Base-by-base conservation (phyloP, 2,888 invertebrate genomes). In the Pheosia gnoma region DNA sequence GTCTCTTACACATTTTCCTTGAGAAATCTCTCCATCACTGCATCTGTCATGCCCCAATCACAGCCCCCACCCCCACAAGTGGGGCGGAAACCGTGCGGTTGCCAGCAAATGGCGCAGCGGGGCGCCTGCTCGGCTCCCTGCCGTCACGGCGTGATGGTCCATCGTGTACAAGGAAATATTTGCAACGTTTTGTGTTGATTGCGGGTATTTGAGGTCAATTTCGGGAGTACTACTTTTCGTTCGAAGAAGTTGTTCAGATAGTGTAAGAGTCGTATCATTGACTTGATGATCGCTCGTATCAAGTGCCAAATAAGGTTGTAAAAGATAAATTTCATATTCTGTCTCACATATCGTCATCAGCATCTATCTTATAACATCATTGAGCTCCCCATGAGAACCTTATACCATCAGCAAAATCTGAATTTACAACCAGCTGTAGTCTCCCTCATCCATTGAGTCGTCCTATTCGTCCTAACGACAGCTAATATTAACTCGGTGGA, bases 91-190 rank as follows among this genome's bases (percentile, higher is more conserved):
- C 83, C 78, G 75, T 67, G 82, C 80, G 87, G 86, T 85, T 84
- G 75, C 71, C 81, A 78, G 84, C 89, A 89, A 90, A 89, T 87
- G 78, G 84, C 88, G 53, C 88, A 63, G 79, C 85, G 81, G 89
- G 89, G 83, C 71, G 64, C 71, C 68, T 63, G 58, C 68, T 58
- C 53, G 59, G 63, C 75, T 68, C 72, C 72, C 75, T 64, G 70
- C 63, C 71, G 80, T 79, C 80, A 78, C 79, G 79, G 69, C 73
- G 68, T 68, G 74, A 71, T 79, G 81, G 78, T 70, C 70, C 41
- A 25, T 25, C 41, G 53, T 52, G 43, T 41, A 57, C 64, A 63
- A 72, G 74, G 76, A 78, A 78, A 79, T 76, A 77, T 78, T 39
- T 38, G 37, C 37, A 75, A 71, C 68, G 72, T 72, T 72, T 73